phyloP scores from a whole-genome alignment of 2,888 invertebrate genomes.

The Macrosoma leucophasiata region DNA sequence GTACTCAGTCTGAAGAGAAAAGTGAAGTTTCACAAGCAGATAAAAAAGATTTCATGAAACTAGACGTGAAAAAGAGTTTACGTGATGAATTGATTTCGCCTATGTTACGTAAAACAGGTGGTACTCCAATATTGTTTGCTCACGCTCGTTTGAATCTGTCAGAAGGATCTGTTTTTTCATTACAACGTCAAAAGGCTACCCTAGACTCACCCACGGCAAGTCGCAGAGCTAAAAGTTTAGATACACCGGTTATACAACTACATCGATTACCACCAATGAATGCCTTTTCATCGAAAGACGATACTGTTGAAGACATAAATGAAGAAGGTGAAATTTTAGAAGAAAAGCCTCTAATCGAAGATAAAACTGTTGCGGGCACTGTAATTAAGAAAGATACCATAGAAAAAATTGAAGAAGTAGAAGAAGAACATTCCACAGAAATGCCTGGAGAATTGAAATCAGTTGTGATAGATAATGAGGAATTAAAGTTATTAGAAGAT shows the following conservation, averaged over 20 bases:
- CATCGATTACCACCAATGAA: conserved; percentile 87
- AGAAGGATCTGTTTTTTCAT: conserved; percentile 86
- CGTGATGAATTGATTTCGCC: conserved; percentile 83
- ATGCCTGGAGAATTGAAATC: conserved; percentile 52
- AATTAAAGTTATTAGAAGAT: conserved; percentile 71
- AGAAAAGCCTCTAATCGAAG: conserved; percentile 73
- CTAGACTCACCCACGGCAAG: conserved; percentile 84
- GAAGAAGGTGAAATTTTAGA: conserved; percentile 79
- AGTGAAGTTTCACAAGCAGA: conserved; percentile 40
- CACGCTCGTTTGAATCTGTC: conserved; percentile 87
- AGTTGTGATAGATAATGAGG: conserved; percentile 75
- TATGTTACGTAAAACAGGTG: conserved; percentile 81
- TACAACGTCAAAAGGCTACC: conserved; percentile 85
- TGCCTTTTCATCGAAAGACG: conserved; percentile 92
- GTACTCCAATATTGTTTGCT: conserved; percentile 86
- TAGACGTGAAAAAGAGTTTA: conserved; percentile 70
- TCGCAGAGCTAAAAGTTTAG: conserved; percentile 87
- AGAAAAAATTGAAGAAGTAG: conserved; percentile 70
- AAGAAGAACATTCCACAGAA: conserved; percentile 63
- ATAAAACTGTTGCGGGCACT: conserved; percentile 38
- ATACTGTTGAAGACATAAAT: conserved; percentile 86
- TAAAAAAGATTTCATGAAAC: conserved; percentile 42
- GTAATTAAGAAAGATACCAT: conserved; percentile 48
- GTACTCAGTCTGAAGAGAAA: conserved; percentile 49
- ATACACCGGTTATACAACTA: conserved; percentile 88